These are phyloP conservation scores for Heterotis niloticus DNA, from an alignment of 2,113 vertebrate genomes.

Conservation along the genomic window DNA sequence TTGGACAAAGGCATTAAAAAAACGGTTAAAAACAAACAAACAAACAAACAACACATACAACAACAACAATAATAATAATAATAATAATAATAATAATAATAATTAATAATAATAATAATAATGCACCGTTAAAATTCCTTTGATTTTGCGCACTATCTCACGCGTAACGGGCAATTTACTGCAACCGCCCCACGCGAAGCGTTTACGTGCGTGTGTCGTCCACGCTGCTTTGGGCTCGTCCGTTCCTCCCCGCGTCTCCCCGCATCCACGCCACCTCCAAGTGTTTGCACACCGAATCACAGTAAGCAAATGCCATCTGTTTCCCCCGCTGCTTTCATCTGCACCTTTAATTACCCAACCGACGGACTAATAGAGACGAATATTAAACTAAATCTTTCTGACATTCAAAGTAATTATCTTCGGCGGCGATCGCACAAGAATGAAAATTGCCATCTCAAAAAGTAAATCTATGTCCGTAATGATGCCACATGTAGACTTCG, in stretches of 20 bases:
- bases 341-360: conserved; percentile 98
- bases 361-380: conserved; percentile 99
- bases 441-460: conserved; percentile 62
- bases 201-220: background rate
- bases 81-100: too few species aligned
- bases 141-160: conserved; percentile 21
- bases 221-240: conserved; percentile 18
- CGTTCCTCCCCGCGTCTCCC: conserved; percentile 36
- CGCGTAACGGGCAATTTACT: conserved; percentile 23
- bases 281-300: conserved; percentile 96
- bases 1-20: too few species aligned
- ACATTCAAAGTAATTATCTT: conserved; percentile 99
- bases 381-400: conserved; percentile 99
- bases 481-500: conserved; percentile 33
- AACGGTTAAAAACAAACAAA: too few species aligned
- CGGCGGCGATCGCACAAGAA: conserved; percentile 77
- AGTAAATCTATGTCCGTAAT: conserved; percentile 42
- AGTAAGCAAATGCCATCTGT: conserved; percentile 99
- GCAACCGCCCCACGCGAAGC: background rate
- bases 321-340: conserved; percentile 91
- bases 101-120: too few species aligned
- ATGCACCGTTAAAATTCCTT: background rate
- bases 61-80: too few species aligned
- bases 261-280: conserved; percentile 56
- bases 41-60: too few species aligned